phyloP scores from a whole-genome alignment of 2,888 invertebrate species.

The Prosopocoilus inquinatus region DNA sequence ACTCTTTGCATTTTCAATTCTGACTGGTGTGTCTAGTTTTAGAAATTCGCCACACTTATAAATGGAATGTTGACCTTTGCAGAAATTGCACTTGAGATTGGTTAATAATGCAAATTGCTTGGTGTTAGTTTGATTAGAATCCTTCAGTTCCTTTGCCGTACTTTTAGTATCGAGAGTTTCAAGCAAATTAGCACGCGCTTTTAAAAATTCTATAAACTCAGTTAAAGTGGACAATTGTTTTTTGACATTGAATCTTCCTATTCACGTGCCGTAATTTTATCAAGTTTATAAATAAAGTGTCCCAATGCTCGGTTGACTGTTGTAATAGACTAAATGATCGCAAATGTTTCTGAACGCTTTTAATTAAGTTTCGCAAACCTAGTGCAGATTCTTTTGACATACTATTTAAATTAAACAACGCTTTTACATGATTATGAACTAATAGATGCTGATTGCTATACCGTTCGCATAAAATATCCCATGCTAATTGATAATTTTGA shows the following conservation, averaged over 20 bases:
- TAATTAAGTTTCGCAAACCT: conserved; percentile 6
- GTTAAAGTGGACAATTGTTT: conserved; percentile 7
- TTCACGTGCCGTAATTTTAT: conserved; percentile 5
- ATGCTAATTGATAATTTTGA: conserved; percentile 22
- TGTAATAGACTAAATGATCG: conserved; percentile 5
- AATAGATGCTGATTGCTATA: conserved; percentile 20
- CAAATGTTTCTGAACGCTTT: conserved; percentile 10
- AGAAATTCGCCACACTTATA: conserved; percentile 8
- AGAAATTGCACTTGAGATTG: not conserved
- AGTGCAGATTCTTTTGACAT: conserved; percentile 6
- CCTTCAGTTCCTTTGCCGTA: not conserved
- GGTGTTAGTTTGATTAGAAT: not conserved
- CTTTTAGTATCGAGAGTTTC: conserved; percentile 11
- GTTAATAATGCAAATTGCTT: not conserved
- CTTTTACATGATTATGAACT: conserved; percentile 21
- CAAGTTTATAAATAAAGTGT: conserved; percentile 10
- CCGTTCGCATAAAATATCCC: conserved; percentile 23
- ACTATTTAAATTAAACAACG: conserved; percentile 16
- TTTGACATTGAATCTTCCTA: conserved; percentile 10
- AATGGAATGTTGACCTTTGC: not conserved
- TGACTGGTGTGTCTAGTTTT: not conserved
- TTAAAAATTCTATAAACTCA: conserved; percentile 7
- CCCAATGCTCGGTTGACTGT: conserved; percentile 11
- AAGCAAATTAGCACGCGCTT: conserved; percentile 6
- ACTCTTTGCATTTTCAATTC: conserved; percentile 5